Evolutionary conservation across 2,888 invertebrate genomes (phyloP), one percentile per base, ranked within the genome.

Genomic region (Bimastos eiseni): DNA sequence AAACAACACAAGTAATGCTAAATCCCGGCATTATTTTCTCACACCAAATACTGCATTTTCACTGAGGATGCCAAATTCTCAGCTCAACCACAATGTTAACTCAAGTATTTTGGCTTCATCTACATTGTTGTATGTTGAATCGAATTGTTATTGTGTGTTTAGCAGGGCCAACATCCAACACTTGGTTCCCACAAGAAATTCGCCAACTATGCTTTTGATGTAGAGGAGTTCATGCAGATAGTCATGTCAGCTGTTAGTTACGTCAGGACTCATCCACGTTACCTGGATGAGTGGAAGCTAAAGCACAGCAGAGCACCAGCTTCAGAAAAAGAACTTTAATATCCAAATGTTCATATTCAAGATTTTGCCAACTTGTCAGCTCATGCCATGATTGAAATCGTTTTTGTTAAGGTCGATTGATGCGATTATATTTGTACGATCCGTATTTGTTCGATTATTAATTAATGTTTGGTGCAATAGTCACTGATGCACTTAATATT

Each of bases 111-210:
- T 90, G n/a, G 24, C 1, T 15, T 33, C 83, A 33, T 36, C 21
- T 15, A n/a, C n/a, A n/a, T n/a, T 33, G 38, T 38, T 84, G 34
- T 83, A 8, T 70, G 33, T 70, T 37, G 44, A 37, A 38, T 90
- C 19, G n/a, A n/a, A 41, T 11, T 41, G 8, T 15, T 33, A 33
- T 89, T 49, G n/a, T n/a, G 37, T 44, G 84, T 49, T 37, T 55
- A 13, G n/a, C 93, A 97, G 97, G 98, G 97, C 24, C 97, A 97
- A 93, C 97, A 97, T 94, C 97, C 98, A 0, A 97, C 97, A 38
- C 97, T 97, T 17, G 97, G 97, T 11, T 97, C 98, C 30, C 98
- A 99, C 95, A 98, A 98, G 0, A 99, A 99, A 95, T 99, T 99
- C 95, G 98, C 98, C 34, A 99, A 99, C 95, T 99, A 99, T 94